A percentile compares a stretch with the other conserved stretches of the same genome.
Conservation (phyloP, 2,113 vertebrate genomes). For the Sprattus sprattus region DNA sequence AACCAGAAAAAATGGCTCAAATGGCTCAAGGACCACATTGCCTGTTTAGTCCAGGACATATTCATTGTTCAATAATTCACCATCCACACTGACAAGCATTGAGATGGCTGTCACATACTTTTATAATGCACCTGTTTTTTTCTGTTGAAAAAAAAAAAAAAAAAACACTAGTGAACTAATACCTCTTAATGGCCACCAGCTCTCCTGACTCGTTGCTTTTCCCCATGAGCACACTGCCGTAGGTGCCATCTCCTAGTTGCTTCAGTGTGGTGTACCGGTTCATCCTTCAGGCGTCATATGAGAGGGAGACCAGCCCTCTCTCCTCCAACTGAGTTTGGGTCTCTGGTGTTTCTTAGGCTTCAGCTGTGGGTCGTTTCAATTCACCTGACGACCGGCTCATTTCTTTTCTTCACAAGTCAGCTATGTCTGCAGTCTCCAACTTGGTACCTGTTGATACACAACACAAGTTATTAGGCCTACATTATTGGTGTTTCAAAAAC, state of each 20-base stretch:
- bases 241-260: constrained; percentile 94
- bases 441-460: background rate
- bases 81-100: background rate
- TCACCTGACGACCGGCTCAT: background rate
- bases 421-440: background rate
- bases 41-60: background rate
- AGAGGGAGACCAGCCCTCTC: background rate
- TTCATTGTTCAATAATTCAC: background rate
- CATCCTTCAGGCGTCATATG: constrained; percentile 69
- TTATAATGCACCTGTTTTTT: background rate
- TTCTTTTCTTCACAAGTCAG: background rate
- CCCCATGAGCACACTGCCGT: constrained; percentile 94
- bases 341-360: background rate
- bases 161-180: constrained; percentile 30
- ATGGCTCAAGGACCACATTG: background rate
- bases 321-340: background rate
- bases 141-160: too few species aligned
- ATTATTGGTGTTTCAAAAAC: background rate
- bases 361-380: background rate
- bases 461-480: background rate
- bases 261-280: constrained; percentile 93
- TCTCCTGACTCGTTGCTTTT: constrained; percentile 94
- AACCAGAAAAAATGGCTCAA: background rate
- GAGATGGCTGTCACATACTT: background rate
- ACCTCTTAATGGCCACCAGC: constrained; percentile 97